Conservation (phyloP, 2,888 invertebrate species). For the Pherbina coryleti region DNA sequence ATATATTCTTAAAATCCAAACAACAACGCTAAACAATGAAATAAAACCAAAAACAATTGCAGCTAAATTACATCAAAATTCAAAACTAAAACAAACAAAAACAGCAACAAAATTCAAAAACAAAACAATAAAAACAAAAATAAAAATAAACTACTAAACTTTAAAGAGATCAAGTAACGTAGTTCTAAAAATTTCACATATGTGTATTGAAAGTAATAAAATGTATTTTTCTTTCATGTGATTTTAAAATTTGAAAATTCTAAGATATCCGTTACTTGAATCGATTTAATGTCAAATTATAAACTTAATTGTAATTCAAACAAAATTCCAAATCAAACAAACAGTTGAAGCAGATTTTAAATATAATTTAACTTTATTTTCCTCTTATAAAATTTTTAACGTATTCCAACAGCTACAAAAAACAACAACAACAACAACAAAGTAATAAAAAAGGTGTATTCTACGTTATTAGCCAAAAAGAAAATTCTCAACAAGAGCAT, state of each 20-base stretch:
- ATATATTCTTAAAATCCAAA: slow-evolving; percentile 71
- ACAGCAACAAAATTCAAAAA: slow-evolving; percentile 43
- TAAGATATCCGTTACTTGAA: slow-evolving; percentile 11
- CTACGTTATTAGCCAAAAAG: slow-evolving; percentile 59
- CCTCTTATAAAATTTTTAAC: background rate
- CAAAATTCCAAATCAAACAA: slow-evolving; percentile 31
- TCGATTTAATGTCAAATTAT: background rate
- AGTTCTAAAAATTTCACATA: background rate
- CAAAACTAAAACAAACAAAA: slow-evolving; percentile 58
- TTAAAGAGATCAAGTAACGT: slow-evolving; percentile 1
- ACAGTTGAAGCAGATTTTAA: slow-evolving; percentile 54
- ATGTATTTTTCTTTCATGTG: background rate
- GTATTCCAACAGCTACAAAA: slow-evolving; percentile 23
- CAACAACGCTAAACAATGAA: slow-evolving; percentile 43
- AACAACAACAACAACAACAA: slow-evolving; percentile 40
- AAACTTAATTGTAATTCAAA: slow-evolving; percentile 19
- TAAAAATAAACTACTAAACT: background rate
- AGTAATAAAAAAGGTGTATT: slow-evolving; percentile 61
- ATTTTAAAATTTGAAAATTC: background rate
- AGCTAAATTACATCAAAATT: slow-evolving; percentile 57
- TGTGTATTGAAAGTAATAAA: background rate
- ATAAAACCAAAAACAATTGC: slow-evolving; percentile 41
- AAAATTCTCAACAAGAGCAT: slow-evolving; percentile 37
- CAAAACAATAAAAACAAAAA: slow-evolving; percentile 24
- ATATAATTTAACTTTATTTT: slow-evolving; percentile 46